A percentile compares a stretch with the other conserved stretches of the same genome.
Evolutionary conservation across 2,888 invertebrate species (phyloP).

Genomic region (Scrobipalpa costella): DNA sequence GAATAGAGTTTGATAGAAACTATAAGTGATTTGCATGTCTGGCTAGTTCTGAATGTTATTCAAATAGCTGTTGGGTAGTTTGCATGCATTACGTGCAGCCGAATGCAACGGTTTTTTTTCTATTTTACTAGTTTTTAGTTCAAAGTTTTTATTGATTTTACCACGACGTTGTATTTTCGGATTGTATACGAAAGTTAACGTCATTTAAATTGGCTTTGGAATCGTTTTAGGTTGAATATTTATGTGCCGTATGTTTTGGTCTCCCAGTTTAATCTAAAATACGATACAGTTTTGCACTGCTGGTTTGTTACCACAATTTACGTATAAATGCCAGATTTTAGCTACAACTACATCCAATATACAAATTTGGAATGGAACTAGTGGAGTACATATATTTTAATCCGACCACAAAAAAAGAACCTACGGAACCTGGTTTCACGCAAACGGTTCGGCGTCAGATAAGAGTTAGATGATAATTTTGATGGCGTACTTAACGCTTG

Average conservation of each 20-base stretch:
- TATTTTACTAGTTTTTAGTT: slow-evolving; percentile 39
- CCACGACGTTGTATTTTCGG: slow-evolving; percentile 27
- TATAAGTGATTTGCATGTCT: slow-evolving; percentile 55
- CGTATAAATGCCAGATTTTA: not conserved
- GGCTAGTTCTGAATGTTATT: slow-evolving; percentile 48
- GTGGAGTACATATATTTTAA: no score
- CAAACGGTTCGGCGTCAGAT: no score
- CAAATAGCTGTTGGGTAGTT: slow-evolving; percentile 54
- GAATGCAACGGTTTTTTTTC: slow-evolving; percentile 38
- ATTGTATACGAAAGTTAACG: slow-evolving; percentile 22
- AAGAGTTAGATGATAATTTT: no score
- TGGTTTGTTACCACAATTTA: not conserved
- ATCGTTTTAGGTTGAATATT: slow-evolving; percentile 8
- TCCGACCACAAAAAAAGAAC: no score
- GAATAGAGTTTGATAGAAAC: slow-evolving; percentile 13
- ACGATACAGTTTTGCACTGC: slow-evolving; percentile 1
- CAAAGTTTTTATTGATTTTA: slow-evolving; percentile 46
- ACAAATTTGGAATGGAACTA: not conserved
- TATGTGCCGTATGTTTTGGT: slow-evolving; percentile 5
- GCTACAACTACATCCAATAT: not conserved
- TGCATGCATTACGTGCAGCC: slow-evolving; percentile 56
- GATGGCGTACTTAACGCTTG: no score
- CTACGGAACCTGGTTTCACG: no score
- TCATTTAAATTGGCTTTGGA: slow-evolving; percentile 7
- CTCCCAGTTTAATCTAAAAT: not conserved